phyloP scores from a whole-genome alignment of 2,113 vertebrate genomes.

The Hippolais icterina region DNA sequence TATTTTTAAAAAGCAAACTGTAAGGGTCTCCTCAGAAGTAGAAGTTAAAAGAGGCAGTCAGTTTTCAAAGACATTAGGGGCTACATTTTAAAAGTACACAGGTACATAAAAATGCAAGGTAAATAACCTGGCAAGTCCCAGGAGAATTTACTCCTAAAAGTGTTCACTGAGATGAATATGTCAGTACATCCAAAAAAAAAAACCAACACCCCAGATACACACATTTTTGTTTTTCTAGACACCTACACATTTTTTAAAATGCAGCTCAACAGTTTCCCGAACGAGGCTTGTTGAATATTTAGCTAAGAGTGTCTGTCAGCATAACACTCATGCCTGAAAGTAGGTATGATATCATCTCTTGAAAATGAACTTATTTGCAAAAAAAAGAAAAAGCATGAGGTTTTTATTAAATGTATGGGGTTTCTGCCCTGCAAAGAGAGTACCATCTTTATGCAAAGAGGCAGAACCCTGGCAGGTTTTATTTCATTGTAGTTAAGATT shows the following conservation, averaged over 20 bases:
- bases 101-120: not conserved
- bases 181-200: not conserved
- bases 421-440: not conserved
- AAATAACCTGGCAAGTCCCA: not conserved
- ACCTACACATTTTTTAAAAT: not conserved
- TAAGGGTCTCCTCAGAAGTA: not conserved
- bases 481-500: not conserved
- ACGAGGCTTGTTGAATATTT: not conserved
- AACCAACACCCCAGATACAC: not conserved
- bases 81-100: not conserved
- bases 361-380: not conserved
- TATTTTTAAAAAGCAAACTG: not conserved
- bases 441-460: not conserved
- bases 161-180: not conserved
- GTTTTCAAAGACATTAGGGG: not conserved
- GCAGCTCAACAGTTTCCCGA: not conserved
- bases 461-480: not conserved
- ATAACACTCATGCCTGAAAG: not conserved
- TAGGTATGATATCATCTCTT: not conserved
- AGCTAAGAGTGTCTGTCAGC: not conserved
- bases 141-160: not conserved
- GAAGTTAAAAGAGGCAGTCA: not conserved
- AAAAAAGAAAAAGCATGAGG: not conserved
- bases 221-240: constrained; percentile 2
- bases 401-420: not conserved